Evolutionary conservation across 2,888 invertebrate species (phyloP).

Genomic region (Meteorus colon): DNA sequence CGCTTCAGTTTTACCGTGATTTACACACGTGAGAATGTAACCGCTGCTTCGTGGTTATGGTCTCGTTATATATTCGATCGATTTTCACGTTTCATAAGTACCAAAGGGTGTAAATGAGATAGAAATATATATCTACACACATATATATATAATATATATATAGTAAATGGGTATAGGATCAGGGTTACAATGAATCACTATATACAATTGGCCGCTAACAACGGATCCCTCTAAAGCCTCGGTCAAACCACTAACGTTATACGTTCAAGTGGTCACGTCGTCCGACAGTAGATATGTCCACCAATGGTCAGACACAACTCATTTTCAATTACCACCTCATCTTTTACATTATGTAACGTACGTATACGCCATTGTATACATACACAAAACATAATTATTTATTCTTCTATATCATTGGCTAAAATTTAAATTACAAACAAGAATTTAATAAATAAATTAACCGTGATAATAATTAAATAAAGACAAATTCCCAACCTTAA

Average conservation of each 20-base stretch:
- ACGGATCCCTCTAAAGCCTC: constrained; percentile 30
- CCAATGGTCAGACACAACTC: constrained; percentile 48
- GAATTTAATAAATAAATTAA: too few relatives aligned
- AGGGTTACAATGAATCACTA: constrained; percentile 29
- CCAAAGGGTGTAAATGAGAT: constrained; percentile 10
- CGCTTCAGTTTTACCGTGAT: neutral
- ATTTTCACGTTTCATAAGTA: constrained; percentile 1
- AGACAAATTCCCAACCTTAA: too few relatives aligned
- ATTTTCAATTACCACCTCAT: too few relatives aligned
- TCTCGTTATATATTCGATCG: constrained; percentile 13
- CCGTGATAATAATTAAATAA: too few relatives aligned
- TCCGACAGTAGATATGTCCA: constrained; percentile 51
- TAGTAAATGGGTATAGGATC: constrained; percentile 16
- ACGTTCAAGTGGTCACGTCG: constrained; percentile 52
- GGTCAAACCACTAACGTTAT: constrained; percentile 29
- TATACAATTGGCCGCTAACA: constrained; percentile 27
- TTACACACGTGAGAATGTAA: constrained; percentile 11
- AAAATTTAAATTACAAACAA: too few relatives aligned
- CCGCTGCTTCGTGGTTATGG: constrained; percentile 9
- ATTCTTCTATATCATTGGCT: too few relatives aligned
- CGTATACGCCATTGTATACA: too few relatives aligned
- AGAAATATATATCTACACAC: neutral
- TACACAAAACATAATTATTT: too few relatives aligned
- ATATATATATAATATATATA: neutral
- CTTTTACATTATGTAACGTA: too few relatives aligned